These are phyloP conservation scores for Python bivittatus DNA, from an alignment of 2,113 vertebrate species.

Conservation along the genomic window DNA sequence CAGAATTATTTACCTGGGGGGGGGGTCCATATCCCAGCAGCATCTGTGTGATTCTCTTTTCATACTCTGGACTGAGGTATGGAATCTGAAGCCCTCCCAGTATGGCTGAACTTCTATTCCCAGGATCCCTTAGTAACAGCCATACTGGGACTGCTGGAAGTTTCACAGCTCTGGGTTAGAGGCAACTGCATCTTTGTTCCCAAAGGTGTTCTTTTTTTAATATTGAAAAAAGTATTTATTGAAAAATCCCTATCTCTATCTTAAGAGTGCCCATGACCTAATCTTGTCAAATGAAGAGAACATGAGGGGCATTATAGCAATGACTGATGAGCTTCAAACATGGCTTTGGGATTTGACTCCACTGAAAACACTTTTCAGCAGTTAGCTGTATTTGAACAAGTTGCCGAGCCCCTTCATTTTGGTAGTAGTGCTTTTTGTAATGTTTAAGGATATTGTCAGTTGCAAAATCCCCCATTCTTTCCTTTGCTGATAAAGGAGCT, in stretches of 20 bases:
- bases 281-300: background rate
- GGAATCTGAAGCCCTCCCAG: background rate
- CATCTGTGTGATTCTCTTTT: background rate
- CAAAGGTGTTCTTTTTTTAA: background rate
- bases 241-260: background rate
- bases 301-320: background rate
- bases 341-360: background rate
- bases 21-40: too few relatives aligned
- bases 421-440: background rate
- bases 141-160: background rate
- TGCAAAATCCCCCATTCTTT: background rate
- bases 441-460: background rate
- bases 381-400: background rate
- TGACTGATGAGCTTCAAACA: background rate
- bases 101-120: background rate
- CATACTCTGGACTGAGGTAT: background rate
- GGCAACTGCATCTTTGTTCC: background rate
- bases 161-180: background rate
- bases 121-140: background rate
- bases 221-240: background rate
- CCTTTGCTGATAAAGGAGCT: background rate
- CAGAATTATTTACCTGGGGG: background rate
- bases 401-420: background rate
- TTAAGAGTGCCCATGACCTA: background rate
- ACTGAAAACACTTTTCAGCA: accelerated